Base-by-base conservation (phyloP, 2,797 vertebrate species). In the Halcyon smyrnensis region DNA sequence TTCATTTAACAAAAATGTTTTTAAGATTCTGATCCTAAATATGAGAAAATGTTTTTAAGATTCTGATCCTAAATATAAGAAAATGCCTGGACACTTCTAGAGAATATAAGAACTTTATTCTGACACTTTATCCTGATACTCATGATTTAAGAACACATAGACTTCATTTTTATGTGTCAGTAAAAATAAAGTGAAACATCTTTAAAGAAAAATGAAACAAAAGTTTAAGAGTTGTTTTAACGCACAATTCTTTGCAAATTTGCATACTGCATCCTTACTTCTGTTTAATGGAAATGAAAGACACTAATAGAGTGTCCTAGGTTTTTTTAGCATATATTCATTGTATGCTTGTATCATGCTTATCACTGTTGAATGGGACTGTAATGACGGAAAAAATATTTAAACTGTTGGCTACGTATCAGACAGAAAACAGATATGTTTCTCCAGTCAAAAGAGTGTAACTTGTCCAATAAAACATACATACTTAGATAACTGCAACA, bases 231-330 rank as follows among this genome's bases (percentile, higher is more conserved):
- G 15, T 28, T 83, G 23, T 15, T 79, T 67, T 67, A 73, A 51
- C 36, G 63, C 41, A 77, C 53, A 73, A 50, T 25, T 77, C 41
- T 90, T 83, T 41, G 48, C 79, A 90, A 53, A 87, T 82, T 45
- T 46, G 24, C 51, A 56, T 36, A 71, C 27, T 59, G 21, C 45
- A 80, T 65, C 34, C 76, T 41, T 65, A 21, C 43, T 91, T 97
- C 74, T n/a, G 1, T 86, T 78, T 79, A 70, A 89, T 76, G 84
- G 85, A 95, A 90, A 93, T n/a, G 59, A 87, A 96, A 92, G 41
- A 39, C 60, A 56, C 7, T 87, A 87, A 60, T 34, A 37, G 2
- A 2, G 19, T 43, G 15, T 48, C 54, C 45, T 89, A 53, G 34
- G 7, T 43, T 84, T 62, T 57, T 75, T 48, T 83, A 76, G 54